Percentiles rank a stretch among this genome's conserved stretches.
Evolutionary conservation across 2,797 vertebrate species (phyloP).

Genomic region (Furcifer pardalis): DNA sequence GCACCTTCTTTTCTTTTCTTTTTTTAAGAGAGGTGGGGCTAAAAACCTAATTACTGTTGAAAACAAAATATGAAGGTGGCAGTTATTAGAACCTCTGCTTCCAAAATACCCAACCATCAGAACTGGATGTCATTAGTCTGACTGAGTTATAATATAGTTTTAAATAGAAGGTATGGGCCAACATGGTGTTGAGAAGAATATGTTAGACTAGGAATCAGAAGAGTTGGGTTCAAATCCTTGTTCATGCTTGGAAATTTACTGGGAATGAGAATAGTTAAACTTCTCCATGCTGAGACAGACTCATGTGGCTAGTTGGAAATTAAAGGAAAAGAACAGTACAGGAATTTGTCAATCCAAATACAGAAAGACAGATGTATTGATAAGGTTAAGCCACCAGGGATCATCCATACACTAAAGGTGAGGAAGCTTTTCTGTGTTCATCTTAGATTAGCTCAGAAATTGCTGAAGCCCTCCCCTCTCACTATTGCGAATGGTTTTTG

Average conservation of each 20-base stretch:
- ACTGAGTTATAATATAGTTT: neutral
- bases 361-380: neutral
- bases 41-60: constrained; percentile 10
- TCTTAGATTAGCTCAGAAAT: neutral
- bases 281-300: too few species aligned
- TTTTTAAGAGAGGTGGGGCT: neutral
- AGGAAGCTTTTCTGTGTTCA: neutral
- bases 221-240: too few species aligned
- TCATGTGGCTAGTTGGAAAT: neutral
- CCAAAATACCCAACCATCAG: neutral
- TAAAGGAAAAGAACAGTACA: neutral
- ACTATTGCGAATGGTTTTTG: neutral
- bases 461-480: neutral
- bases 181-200: too few species aligned
- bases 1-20: too few species aligned
- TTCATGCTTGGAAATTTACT: too few species aligned
- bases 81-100: neutral
- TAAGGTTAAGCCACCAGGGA: neutral
- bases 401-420: neutral
- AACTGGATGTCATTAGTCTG: neutral
- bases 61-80: constrained; percentile 22
- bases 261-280: too few species aligned
- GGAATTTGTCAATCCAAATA: neutral
- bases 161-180: neutral
- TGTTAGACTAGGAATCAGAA: too few species aligned